phyloP scores from a whole-genome alignment of 1,140 invertebrate species.

The Octopus sinensis region DNA sequence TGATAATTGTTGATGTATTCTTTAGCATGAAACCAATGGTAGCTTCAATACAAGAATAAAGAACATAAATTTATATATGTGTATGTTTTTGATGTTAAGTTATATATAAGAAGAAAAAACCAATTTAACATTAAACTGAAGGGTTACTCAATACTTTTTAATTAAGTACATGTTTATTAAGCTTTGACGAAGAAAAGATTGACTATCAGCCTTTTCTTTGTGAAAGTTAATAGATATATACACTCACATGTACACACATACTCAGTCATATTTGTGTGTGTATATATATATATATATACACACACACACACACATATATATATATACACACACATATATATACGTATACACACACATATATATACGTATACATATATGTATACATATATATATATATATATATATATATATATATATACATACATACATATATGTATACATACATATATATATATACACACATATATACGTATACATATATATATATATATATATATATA shows the following conservation, averaged over 20 bases:
- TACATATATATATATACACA: background rate
- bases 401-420: background rate
- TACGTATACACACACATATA: background rate
- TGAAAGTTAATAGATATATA: background rate
- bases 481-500: background rate
- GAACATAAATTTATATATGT: too few relatives aligned
- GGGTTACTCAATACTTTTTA: too few relatives aligned
- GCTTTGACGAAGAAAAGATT: too few relatives aligned
- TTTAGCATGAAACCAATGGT: too few relatives aligned
- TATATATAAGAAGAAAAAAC: too few relatives aligned
- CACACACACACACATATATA: background rate
- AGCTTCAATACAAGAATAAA: too few relatives aligned
- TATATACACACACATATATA: background rate
- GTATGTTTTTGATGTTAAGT: too few relatives aligned
- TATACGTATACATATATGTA: background rate
- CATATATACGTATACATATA: background rate
- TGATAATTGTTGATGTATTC: too few relatives aligned
- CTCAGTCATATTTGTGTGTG: background rate
- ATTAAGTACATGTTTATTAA: too few relatives aligned
- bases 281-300: background rate
- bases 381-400: background rate
- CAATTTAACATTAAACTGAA: too few relatives aligned
- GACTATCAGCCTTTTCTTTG: too few relatives aligned
- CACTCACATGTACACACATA: background rate
- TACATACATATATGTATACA: background rate